Conservation (phyloP, 2,888 invertebrate species). For the Drosophila acutilabella region DNA sequence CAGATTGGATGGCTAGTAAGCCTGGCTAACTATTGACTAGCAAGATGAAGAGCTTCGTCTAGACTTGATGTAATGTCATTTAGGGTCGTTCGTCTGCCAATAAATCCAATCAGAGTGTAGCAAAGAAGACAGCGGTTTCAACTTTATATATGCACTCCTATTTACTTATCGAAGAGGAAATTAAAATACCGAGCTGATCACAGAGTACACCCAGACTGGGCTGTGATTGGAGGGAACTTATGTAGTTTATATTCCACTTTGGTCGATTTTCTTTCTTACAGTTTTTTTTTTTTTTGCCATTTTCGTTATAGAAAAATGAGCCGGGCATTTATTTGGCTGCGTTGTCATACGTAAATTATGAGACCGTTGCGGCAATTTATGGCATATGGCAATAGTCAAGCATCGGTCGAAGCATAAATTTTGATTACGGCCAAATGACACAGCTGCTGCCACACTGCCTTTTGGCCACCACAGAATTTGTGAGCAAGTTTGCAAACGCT, state of each 20-base stretch:
- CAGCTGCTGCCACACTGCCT: conserved; percentile 24
- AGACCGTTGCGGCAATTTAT: conserved; percentile 61
- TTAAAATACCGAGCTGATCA: conserved; percentile 66
- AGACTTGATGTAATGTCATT: conserved; percentile 75
- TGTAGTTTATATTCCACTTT: conserved; percentile 6
- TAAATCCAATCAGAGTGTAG: conserved; percentile 69
- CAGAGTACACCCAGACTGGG: conserved; percentile 6
- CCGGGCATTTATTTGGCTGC: conserved; percentile 68
- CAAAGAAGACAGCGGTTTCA: conserved; percentile 15
- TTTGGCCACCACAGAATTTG: conserved; percentile 55
- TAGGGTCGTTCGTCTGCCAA: conserved; percentile 67
- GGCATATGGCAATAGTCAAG: conserved; percentile 68
- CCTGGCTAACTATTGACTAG: conserved; percentile 7
- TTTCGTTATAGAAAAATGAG: conserved; percentile 63
- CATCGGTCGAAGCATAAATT: conserved; percentile 71
- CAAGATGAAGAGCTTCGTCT: conserved; percentile 46
- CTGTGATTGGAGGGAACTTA: not conserved
- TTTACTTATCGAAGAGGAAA: conserved; percentile 64
- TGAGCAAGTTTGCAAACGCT: conserved; percentile 50
- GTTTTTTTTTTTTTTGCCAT: not conserved
- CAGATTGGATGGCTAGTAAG: conserved; percentile 18
- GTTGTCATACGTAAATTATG: conserved; percentile 75
- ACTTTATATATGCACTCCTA: not conserved
- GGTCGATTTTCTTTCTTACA: not conserved
- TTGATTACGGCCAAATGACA: conserved; percentile 60